These are phyloP conservation scores for Hirudinaria manillensis DNA, from an alignment of 2,888 invertebrate genomes.

Conservation along the genomic window DNA sequence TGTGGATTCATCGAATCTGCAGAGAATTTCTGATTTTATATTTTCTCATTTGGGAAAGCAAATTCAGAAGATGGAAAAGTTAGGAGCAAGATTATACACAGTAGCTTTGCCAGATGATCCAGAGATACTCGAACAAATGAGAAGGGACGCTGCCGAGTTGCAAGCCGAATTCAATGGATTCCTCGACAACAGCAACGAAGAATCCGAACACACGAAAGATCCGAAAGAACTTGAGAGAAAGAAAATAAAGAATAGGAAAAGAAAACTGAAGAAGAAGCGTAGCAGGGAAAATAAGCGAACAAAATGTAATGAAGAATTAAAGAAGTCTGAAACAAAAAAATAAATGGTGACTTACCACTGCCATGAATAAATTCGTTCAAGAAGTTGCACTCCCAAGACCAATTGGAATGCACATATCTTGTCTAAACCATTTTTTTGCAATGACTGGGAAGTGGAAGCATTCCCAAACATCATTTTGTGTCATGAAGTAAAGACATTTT, in stretches of 20 bases:
- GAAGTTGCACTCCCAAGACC: no score
- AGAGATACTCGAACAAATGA: background rate
- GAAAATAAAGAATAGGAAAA: background rate
- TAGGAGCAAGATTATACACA: background rate
- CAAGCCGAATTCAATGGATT: background rate
- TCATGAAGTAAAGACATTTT: no score
- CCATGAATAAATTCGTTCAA: no score
- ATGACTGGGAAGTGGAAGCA: no score
- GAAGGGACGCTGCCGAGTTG: background rate
- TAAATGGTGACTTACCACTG: no score
- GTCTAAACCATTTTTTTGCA: no score
- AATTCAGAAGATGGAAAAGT: background rate
- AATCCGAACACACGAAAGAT: background rate
- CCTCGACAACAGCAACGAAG: background rate
- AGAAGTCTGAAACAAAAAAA: no score
- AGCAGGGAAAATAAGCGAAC: background rate
- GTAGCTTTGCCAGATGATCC: background rate
- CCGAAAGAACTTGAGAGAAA: background rate
- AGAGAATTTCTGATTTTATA: no score
- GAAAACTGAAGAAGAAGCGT: slow-evolving; percentile 8
- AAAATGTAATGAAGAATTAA: background rate
- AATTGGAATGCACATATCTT: no score
- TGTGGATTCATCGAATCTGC: no score
- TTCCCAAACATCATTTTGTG: no score
- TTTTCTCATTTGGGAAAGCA: no score